Evolutionary conservation across 2,888 invertebrate species (phyloP), one percentile per base, ranked within the genome.

Genomic region (Lycocerus yunnanus): DNA sequence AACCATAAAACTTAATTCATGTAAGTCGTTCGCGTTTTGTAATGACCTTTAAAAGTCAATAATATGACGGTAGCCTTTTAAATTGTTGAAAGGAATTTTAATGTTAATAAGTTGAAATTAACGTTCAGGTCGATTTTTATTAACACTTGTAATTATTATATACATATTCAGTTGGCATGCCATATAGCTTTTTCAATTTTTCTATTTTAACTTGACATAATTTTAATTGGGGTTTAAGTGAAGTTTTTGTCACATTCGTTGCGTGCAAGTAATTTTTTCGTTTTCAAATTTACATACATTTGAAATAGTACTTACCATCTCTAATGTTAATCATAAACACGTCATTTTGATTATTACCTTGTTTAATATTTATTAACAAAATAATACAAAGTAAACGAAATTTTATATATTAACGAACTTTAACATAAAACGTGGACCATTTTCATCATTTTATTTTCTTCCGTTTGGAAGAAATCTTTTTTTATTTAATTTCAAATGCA

Each of bases 21-120:
- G 61, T 63, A 63, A 63, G 61, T 63, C 20, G 61, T 63, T 63
- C 20, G 61, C 61, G 61, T 63, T 63, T 63, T 63, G 18, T 63
- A 63, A 63, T 18, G 61, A 60, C 60, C 60, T 16, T 16, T 60
- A 15, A 60, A 60, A 63, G 61, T 63, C 61, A 18, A 63, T 63
- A 63, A 63, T 63, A 13, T 63, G 61, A 18, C 61, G 15, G 61
- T 63, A n/a, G 15, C 16, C 20, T 16, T 63, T 16, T n/a, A 63
- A 63, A 63, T 63, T 63, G 61, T 63, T 63, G 61, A 63, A 63
- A 63, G 61, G 61, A 63, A 63, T 63, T 63, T 61, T 63, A 63
- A 63, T 63, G 61, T 63, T 63, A 63, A 63, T 63, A 63, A 16
- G 16, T 63, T 20, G 20, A 15, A 61, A 18, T n/a, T 63, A 63